Evolutionary conservation across 2,113 vertebrate species (phyloP).

Genomic region (Gymnobelideus leadbeateri): DNA sequence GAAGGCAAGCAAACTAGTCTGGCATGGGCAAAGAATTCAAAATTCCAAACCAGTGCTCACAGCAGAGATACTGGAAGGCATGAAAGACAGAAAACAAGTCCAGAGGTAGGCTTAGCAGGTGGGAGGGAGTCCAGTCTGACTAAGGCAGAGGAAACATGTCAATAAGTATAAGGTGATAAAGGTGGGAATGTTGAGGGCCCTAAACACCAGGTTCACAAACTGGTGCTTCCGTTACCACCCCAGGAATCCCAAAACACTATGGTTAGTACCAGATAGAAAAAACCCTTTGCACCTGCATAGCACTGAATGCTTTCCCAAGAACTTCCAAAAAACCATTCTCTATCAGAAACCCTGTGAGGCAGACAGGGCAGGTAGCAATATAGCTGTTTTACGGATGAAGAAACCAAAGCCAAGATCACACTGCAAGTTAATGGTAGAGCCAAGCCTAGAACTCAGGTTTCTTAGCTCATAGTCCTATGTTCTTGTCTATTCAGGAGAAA

Average conservation of each 20-base stretch:
- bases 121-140: background rate
- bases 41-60: background rate
- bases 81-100: background rate
- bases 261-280: background rate
- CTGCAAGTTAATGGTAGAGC: background rate
- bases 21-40: background rate
- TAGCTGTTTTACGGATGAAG: background rate
- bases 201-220: background rate
- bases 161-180: background rate
- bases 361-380: background rate
- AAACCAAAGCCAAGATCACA: background rate
- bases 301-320: background rate
- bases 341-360: background rate
- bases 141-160: background rate
- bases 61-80: background rate
- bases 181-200: background rate
- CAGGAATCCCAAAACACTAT: background rate
- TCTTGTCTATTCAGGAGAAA: background rate
- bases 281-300: background rate
- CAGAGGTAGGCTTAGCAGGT: background rate
- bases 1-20: background rate
- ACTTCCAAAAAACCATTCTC: background rate
- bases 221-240: background rate
- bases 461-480: background rate
- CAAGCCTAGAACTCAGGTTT: background rate